Base-by-base conservation (phyloP, 2,797 vertebrate genomes). In the Myotis daubentonii region DNA sequence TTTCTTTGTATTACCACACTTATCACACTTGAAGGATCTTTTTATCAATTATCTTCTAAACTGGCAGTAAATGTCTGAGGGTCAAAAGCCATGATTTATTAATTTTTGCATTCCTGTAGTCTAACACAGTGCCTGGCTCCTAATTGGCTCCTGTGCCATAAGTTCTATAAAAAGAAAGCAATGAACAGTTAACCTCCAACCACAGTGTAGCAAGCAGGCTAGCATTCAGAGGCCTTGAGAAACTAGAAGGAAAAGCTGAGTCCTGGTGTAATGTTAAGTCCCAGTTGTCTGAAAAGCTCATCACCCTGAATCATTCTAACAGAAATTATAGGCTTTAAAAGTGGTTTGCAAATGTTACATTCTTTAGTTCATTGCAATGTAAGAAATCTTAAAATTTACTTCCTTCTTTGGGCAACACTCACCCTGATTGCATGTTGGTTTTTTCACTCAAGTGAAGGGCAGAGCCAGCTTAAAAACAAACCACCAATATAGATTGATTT, bases 381-480 rank as follows among this genome's bases (percentile, higher is more conserved):
- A 92, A 62, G 68, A n/a, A 57, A 71, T 79, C 92, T 93, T 95
- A 83, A 20, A 38, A 90, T 87, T 49, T 70, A 65, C 74, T 16
- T 23, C 10, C 3, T 19, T 74, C 3, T 87, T 36, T 93, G 49
- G 53, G 51, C 8, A 68, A 4, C 25, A 20, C 30, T 93, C 71
- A 53, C 49, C 92, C 83, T 55, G 23, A 92, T 70, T 94, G 74
- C 91, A 89, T 74, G 49, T 62, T 91, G 66, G 30, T 87, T 87
- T 92, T 1, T 95, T 95, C 30, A 13, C 53, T 94, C 76, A 72
- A 83, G 82, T 65, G 44, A 92, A 91, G 68, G 68, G 82, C 60
- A 90, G 93, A 94, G 53, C 47, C 62, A 79, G 23, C 80, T 94
- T 87, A 53, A 97, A 98, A 97, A 78, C 68, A 95, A 90, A 47